phyloP scores from a whole-genome alignment of 2,113 vertebrate species.

The Girardinichthys multiradiatus region DNA sequence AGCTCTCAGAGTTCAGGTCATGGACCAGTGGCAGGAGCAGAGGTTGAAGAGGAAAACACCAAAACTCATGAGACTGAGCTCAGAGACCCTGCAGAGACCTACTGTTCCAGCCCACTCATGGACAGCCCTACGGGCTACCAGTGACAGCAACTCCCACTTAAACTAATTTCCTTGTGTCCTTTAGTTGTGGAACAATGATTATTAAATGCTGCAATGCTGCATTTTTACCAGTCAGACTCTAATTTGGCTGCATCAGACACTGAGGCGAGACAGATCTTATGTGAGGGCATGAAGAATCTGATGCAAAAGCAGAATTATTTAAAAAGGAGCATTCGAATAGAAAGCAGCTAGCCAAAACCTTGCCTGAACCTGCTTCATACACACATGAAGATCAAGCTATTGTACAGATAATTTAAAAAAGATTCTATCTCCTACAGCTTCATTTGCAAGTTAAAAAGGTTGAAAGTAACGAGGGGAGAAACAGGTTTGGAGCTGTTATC shows the following conservation, averaged over 20 bases:
- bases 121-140: constrained; percentile 85
- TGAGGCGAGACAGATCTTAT: constrained; percentile 35
- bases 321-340: constrained; percentile 7
- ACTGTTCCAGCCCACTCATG: constrained; percentile 81
- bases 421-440: constrained; percentile 34
- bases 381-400: constrained; percentile 24
- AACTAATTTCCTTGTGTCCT: constrained; percentile 51
- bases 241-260: constrained; percentile 61
- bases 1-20: constrained; percentile 82
- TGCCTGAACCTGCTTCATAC: constrained; percentile 20
- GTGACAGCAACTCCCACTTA: constrained; percentile 66
- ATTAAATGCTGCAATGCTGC: constrained; percentile 67
- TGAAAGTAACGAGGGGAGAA: constrained; percentile 22
- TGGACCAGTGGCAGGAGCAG: constrained; percentile 66
- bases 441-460: constrained; percentile 35
- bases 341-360: constrained; percentile 26
- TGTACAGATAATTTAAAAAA: constrained; percentile 33
- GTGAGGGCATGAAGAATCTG: constrained; percentile 22
- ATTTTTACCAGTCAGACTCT: constrained; percentile 59
- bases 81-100: constrained; percentile 80
- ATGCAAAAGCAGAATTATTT: constrained; percentile 24
- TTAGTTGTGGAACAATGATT: constrained; percentile 56
- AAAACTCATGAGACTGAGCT: constrained; percentile 85
- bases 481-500: constrained; percentile 15
- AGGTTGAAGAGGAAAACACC: constrained; percentile 72